Evolutionary conservation across 1,140 invertebrate genomes (phyloP).

Genomic region (Condylostylus longicornis): DNA sequence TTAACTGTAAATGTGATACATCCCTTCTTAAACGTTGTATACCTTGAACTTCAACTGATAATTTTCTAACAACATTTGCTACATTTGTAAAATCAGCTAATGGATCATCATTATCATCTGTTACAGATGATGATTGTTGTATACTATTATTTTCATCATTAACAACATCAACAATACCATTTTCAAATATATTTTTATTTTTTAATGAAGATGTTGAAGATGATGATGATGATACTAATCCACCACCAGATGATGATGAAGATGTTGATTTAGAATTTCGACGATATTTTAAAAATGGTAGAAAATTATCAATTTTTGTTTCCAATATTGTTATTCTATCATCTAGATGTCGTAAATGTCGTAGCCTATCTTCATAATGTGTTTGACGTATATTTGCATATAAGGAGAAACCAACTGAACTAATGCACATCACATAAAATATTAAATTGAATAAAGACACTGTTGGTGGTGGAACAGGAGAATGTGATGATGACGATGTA

Average conservation of each 20-base stretch:
- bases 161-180: no score
- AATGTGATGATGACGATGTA: no score
- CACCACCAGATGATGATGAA: background rate
- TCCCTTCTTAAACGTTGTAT: slow-evolving; percentile 27
- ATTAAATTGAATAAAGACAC: slow-evolving; percentile 22
- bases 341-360: slow-evolving; percentile 23
- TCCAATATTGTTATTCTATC: slow-evolving; percentile 27
- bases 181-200: no score
- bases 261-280: background rate
- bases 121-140: no score
- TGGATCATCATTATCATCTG: no score
- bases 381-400: slow-evolving; percentile 26
- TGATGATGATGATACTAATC: background rate
- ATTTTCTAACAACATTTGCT: slow-evolving; percentile 6
- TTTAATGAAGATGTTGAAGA: background rate
- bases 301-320: slow-evolving; percentile 20
- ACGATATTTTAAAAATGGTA: background rate
- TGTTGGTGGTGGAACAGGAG: no score
- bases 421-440: slow-evolving; percentile 27
- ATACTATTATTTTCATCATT: no score
- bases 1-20: slow-evolving; percentile 27
- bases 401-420: slow-evolving; percentile 25
- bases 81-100: no score
- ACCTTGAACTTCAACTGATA: slow-evolving; percentile 16
- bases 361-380: slow-evolving; percentile 21